Evolutionary conservation across 2,113 vertebrate genomes (phyloP), one percentile per base, ranked within the genome.

Genomic region (Lophura nycthemera): DNA sequence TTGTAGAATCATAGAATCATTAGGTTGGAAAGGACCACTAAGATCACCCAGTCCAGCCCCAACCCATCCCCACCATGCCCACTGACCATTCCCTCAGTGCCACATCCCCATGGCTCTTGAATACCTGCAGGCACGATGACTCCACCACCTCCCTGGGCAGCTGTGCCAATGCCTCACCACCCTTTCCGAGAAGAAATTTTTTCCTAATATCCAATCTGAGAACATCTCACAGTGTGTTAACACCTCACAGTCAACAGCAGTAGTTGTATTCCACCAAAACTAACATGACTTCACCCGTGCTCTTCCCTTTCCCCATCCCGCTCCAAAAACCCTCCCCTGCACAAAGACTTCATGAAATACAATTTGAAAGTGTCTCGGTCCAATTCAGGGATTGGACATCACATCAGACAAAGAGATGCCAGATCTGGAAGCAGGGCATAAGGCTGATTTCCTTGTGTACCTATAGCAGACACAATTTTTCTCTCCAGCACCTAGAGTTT

Each of bases 321-420:
- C 4, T 42, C 13, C 4, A 3, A 11, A 38, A 19, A 15, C 27
- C 25, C 27, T 27, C 1, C 1, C 6, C 1, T 54, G 24, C 10
- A 7, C 24, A 65, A 17, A 43, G 36, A n/a, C 7, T 84, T 67
- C 6, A 4, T 30, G 52, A 56, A 72, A 64, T 5, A 52, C 8
- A 13, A 32, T 34, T 34, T 72, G 54, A 66, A 45, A 24, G 11
- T n/a, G 13, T 57, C 80, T 71, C 27, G 27, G 30, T 70, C 15
- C 32, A 32, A 24, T 50, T 76, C 24, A 65, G 19, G 19, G n/a
- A 6, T 6, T 42, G 42, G 42, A 42, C 42, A 42, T 42, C 42
- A 42, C 42, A 42, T 15, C 14, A 50, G 14, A 20, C 4, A 6
- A 59, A 5, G 17, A 4, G 2, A 50, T 65, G 15, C 13, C 15